Conservation (phyloP, 2,888 invertebrate genomes). For the Nomada fabriciana region DNA sequence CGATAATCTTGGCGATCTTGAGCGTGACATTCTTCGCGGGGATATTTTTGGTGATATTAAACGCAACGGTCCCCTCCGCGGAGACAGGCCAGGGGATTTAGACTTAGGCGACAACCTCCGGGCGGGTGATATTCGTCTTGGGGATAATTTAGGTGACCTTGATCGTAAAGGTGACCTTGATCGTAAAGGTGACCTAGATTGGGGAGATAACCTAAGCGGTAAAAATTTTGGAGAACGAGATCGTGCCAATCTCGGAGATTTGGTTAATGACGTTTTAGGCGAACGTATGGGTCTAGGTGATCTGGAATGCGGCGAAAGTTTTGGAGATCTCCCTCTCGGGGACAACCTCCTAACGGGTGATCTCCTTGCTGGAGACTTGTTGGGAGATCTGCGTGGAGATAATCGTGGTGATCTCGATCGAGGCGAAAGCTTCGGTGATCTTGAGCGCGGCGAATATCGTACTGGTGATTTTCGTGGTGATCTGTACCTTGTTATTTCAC, state of each 20-base stretch:
- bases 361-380: slow-evolving; percentile 73
- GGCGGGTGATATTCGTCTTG: slow-evolving; percentile 61
- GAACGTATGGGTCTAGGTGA: slow-evolving; percentile 70
- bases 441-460: slow-evolving; percentile 74
- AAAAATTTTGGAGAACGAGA: slow-evolving; percentile 74
- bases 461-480: slow-evolving; percentile 82
- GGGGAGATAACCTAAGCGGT: slow-evolving; percentile 69
- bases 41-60: slow-evolving; percentile 60
- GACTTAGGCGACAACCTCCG: slow-evolving; percentile 62
- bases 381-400: slow-evolving; percentile 76
- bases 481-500: slow-evolving; percentile 81
- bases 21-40: slow-evolving; percentile 62
- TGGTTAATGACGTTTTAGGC: slow-evolving; percentile 67
- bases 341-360: slow-evolving; percentile 71
- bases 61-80: slow-evolving; percentile 65
- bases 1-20: slow-evolving; percentile 71
- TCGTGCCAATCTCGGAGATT: slow-evolving; percentile 69
- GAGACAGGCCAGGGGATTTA: slow-evolving; percentile 75
- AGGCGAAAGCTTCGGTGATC: slow-evolving; percentile 76
- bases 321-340: slow-evolving; percentile 75
- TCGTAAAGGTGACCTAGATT: slow-evolving; percentile 64
- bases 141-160: slow-evolving; percentile 75
- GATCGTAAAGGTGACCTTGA: slow-evolving; percentile 66
- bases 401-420: slow-evolving; percentile 76
- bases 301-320: slow-evolving; percentile 69